A percentile compares a stretch with the other conserved stretches of the same genome.
Evolutionary conservation across 2,113 vertebrate species (phyloP).

Genomic region (Bubalus kerabau): DNA sequence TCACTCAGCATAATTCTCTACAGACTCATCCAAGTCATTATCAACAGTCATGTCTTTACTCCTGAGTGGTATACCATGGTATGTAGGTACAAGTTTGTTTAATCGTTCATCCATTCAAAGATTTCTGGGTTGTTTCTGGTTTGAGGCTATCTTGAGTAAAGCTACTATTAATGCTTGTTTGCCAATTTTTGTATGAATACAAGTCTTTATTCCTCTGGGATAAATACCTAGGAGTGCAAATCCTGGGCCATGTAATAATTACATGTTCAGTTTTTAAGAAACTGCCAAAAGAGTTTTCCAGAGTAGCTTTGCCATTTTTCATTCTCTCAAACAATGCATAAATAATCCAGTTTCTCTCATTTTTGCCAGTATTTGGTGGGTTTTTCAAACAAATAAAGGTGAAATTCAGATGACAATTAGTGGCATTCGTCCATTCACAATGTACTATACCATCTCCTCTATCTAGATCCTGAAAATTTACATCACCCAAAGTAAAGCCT

Average conservation of each 20-base stretch:
- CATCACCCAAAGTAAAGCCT: not conserved
- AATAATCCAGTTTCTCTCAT: not conserved
- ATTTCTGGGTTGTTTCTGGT: not conserved
- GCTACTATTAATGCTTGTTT: not conserved
- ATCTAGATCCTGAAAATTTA: not conserved
- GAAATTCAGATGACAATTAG: not conserved
- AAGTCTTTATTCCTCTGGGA: not conserved
- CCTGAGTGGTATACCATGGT: not conserved
- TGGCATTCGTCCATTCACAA: not conserved
- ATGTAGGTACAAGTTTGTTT: not conserved
- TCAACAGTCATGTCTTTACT: not conserved
- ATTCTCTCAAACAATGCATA: not conserved
- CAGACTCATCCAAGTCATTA: not conserved
- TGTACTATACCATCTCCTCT: not conserved
- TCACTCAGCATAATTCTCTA: not conserved
- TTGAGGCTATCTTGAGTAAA: not conserved
- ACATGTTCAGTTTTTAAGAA: not conserved
- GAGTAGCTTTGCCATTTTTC: not conserved
- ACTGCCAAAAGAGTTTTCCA: not conserved
- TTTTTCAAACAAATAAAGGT: not conserved
- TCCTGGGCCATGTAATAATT: not conserved
- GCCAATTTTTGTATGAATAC: not conserved
- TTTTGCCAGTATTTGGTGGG: not conserved
- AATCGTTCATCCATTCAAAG: not conserved
- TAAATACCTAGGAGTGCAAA: not conserved